phyloP scores from a whole-genome alignment of 64 coral and sea anemone species.

The Dendronephthya gigantea region DNA sequence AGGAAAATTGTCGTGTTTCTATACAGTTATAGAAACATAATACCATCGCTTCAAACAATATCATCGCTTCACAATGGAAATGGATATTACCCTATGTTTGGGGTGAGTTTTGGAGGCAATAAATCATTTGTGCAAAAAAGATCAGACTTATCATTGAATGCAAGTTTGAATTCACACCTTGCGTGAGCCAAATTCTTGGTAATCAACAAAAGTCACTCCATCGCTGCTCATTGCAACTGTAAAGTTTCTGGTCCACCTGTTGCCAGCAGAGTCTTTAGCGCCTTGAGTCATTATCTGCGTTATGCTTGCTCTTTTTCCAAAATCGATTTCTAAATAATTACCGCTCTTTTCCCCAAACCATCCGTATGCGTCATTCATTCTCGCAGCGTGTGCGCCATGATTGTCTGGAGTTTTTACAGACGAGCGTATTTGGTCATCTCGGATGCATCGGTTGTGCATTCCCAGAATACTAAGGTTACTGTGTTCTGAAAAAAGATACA shows the following conservation, averaged over 20 bases:
- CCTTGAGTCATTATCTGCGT: slow-evolving; percentile 43
- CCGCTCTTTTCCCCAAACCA: slow-evolving; percentile 7
- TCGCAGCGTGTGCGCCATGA: neutral
- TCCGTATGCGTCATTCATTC: neutral
- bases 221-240: slow-evolving; percentile 28
- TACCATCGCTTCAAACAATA: too few relatives aligned
- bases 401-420: neutral
- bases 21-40: too few relatives aligned
- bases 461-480: neutral
- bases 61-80: too few relatives aligned
- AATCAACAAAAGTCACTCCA: slow-evolving; percentile 13
- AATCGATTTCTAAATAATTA: slow-evolving; percentile 43
- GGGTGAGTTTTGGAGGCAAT: too few relatives aligned
- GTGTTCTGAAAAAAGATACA: neutral
- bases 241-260: slow-evolving; percentile 47
- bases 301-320: slow-evolving; percentile 22
- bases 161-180: neutral
- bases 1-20: too few relatives aligned
- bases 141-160: too few relatives aligned
- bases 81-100: too few relatives aligned
- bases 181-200: neutral
- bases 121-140: too few relatives aligned
- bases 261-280: slow-evolving; percentile 26
- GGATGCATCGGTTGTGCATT: neutral
- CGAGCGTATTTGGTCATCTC: neutral